Conservation (phyloP, 35 echinoderm and acorn worm genomes). For the Ptychodera flava region DNA sequence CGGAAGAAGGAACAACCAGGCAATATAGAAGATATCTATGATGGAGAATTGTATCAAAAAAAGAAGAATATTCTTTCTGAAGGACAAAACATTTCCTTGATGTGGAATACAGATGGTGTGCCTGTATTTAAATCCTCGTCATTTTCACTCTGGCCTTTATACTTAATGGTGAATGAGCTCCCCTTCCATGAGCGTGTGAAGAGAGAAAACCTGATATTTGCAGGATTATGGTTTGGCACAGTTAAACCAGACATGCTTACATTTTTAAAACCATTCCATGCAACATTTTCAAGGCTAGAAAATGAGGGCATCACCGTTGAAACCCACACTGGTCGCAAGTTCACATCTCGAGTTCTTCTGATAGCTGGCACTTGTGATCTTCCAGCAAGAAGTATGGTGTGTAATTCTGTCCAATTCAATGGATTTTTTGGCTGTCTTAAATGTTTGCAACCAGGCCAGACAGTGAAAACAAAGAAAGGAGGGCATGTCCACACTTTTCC, state of each 20-base stretch:
- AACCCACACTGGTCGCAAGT: neutral
- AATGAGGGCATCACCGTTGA: neutral
- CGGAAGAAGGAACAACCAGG: constrained; percentile 22
- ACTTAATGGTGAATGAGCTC: constrained; percentile 63
- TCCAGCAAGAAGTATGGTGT: constrained; percentile 17
- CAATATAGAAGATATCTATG: constrained; percentile 79
- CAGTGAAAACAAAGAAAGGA: constrained; percentile 20
- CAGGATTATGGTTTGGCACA: constrained; percentile 14
- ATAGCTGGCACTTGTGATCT: constrained; percentile 15
- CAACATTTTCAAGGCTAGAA: constrained; percentile 9
- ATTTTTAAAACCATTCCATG: constrained; percentile 17
- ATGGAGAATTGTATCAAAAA: constrained; percentile 39
- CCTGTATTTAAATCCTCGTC: constrained; percentile 72
- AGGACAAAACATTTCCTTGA: constrained; percentile 38
- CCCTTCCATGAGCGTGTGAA: neutral
- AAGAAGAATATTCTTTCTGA: constrained; percentile 16
- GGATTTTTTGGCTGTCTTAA: constrained; percentile 14
- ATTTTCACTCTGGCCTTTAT: constrained; percentile 51
- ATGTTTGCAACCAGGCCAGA: constrained; percentile 18
- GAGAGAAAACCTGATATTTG: neutral
- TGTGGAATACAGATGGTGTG: constrained; percentile 82
- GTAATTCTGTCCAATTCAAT: constrained; percentile 19
- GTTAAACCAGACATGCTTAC: constrained; percentile 10
- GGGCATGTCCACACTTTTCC: constrained; percentile 27
- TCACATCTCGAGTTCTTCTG: neutral